Conservation (phyloP, 2,888 invertebrate genomes). For the Rutpela maculata region DNA sequence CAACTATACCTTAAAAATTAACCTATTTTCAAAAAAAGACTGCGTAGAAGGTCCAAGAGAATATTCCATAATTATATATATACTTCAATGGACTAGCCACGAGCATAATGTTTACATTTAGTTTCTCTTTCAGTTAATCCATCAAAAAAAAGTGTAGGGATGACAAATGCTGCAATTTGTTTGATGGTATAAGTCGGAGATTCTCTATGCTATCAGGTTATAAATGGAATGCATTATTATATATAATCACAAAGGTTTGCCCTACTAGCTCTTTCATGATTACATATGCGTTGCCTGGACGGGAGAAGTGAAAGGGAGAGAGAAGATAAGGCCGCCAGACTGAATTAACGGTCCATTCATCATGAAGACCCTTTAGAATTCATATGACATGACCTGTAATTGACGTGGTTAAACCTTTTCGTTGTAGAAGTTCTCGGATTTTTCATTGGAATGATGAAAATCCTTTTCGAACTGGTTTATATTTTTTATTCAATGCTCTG, state of each 20-base stretch:
- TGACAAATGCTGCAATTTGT: neutral
- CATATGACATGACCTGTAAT: constrained; percentile 30
- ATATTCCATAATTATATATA: too few species aligned
- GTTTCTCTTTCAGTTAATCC: too few species aligned
- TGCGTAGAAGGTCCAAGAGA: too few species aligned
- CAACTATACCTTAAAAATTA: too few species aligned
- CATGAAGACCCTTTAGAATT: constrained; percentile 22
- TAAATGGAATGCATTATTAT: constrained; percentile 13
- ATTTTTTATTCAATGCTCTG: neutral
- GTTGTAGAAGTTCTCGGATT: neutral
- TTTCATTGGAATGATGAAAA: neutral
- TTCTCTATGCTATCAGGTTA: neutral
- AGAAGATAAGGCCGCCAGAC: constrained; percentile 13
- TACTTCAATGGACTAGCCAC: too few species aligned
- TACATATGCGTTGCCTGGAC: constrained; percentile 4
- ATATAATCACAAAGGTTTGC: constrained; percentile 6
- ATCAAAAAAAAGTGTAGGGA: neutral
- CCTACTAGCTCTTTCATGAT: constrained; percentile 11
- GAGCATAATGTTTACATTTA: too few species aligned
- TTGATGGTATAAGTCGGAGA: neutral
- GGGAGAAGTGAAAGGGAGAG: constrained; percentile 3
- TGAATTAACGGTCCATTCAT: constrained; percentile 28
- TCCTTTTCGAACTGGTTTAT: neutral
- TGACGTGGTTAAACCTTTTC: constrained; percentile 27
- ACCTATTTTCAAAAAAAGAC: too few species aligned